Evolutionary conservation across 2,113 vertebrate genomes (phyloP), one percentile per base, ranked within the genome.

Genomic region (Tupaia tana): DNA sequence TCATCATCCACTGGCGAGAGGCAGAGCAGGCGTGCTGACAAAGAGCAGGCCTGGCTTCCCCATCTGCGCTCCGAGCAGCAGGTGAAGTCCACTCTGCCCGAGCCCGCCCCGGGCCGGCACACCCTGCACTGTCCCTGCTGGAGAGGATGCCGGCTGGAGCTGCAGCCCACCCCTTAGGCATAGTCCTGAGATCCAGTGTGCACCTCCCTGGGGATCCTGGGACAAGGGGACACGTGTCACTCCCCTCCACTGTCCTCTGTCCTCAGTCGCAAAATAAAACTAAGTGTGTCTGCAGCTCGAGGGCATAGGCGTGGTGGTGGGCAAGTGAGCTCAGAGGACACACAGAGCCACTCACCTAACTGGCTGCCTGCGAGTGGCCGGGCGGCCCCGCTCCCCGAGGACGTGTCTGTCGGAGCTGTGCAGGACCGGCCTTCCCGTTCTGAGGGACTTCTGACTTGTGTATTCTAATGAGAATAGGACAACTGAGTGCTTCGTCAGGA

Each of bases 1-100:
- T 98, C 96, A 97, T 73, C 56, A 61, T 56, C 31, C 93, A 95
- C n/a, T 75, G 27, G 64, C 54, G 56, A 91, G 81, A 92, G 69
- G 67, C 27, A 78, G 86, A 77, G 86, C 81, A 93, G 80, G 52
- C 70, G 13, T 10, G 52, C 59, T 71, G 74, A 43, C 79, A 92
- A 89, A 90, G 92, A 82, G 0, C 4, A 61, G 79, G 71, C 31
- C 66, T 67, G 3, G 5, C 71, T 67, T 84, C 71, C 86, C 92
- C 63, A 16, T 54, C 74, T 78, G 1, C 63, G 82, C 22, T 24
- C 15, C 3, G n/a, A 34, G 59, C 29, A 81, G 31, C 22, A 59
- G 78, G 24, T 74, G 27, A 56, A 16, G 18, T 2, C 14, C 20
- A 7, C 43, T n/a, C 25, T 74, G 54, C 11, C 74, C 61, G 70